phyloP scores from a whole-genome alignment of 2,888 invertebrate genomes.

The Cheilosia soror region DNA sequence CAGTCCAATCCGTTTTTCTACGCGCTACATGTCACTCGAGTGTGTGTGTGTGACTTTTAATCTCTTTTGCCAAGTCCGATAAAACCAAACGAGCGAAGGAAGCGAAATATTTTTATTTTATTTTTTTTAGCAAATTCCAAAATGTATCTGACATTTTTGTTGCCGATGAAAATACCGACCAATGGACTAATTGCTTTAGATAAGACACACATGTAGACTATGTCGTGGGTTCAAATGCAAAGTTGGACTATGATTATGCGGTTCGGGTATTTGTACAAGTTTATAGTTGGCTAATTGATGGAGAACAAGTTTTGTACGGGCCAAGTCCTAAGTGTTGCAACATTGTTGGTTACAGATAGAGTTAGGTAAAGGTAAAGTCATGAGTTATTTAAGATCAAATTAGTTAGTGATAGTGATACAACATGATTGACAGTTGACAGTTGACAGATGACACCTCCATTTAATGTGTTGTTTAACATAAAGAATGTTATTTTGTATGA shows the following conservation, averaged over 20 bases:
- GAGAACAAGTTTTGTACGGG: slow-evolving; percentile 27
- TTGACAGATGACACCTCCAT: neutral
- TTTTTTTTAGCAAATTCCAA: slow-evolving; percentile 48
- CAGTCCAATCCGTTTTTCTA: slow-evolving; percentile 1
- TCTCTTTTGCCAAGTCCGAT: slow-evolving; percentile 56
- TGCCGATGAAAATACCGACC: slow-evolving; percentile 20
- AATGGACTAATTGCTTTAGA: slow-evolving; percentile 66
- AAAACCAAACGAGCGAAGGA: slow-evolving; percentile 32
- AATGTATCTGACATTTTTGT: slow-evolving; percentile 54
- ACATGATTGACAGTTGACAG: neutral
- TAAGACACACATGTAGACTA: slow-evolving; percentile 19
- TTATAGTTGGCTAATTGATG: slow-evolving; percentile 42
- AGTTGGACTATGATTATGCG: slow-evolving; percentile 38
- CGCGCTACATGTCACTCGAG: slow-evolving; percentile 61
- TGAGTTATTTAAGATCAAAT: neutral
- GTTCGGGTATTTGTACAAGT: slow-evolving; percentile 3
- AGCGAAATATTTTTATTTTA: slow-evolving; percentile 40
- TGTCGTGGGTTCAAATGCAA: slow-evolving; percentile 55
- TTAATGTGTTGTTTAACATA: neutral
- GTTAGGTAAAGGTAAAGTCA: neutral
- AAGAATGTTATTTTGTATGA: neutral
- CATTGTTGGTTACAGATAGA: slow-evolving; percentile 3
- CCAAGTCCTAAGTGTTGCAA: slow-evolving; percentile 43
- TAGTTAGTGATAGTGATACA: neutral
- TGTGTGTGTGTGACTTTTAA: slow-evolving; percentile 65